These are phyloP conservation scores for Catharus bicknelli DNA, from an alignment of 2,113 vertebrate genomes.

Conservation along the genomic window DNA sequence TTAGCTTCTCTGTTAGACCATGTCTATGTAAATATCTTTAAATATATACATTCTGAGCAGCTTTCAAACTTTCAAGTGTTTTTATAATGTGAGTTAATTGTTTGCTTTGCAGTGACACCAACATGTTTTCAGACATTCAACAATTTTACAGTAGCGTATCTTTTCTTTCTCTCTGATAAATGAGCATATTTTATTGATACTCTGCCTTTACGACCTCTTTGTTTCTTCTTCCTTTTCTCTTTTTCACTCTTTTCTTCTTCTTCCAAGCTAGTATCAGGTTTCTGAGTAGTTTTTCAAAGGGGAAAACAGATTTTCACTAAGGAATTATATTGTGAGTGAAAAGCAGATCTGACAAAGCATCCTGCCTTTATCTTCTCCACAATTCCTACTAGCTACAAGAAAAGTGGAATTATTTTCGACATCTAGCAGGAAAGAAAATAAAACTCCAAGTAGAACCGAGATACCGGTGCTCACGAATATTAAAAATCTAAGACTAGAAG, in stretches of 20 bases:
- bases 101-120: not conserved
- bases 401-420: not conserved
- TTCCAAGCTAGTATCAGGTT: not conserved
- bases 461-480: not conserved
- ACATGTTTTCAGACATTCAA: not conserved
- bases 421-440: not conserved
- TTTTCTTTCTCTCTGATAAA: not conserved
- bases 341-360: not conserved
- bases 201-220: not conserved
- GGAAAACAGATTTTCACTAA: not conserved
- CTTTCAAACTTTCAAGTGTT: not conserved
- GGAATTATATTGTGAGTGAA: not conserved
- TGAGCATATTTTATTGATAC: not conserved
- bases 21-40: not conserved
- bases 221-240: not conserved
- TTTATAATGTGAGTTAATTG: not conserved
- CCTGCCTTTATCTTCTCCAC: not conserved
- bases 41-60: not conserved
- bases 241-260: not conserved
- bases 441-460: not conserved
- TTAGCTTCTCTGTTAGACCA: not conserved
- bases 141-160: rapidly evolving
- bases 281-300: not conserved
- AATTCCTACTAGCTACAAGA: not conserved
- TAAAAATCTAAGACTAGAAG: not conserved